Evolutionary conservation across 2,113 vertebrate genomes (phyloP).

Genomic region (Numida meleagris): DNA sequence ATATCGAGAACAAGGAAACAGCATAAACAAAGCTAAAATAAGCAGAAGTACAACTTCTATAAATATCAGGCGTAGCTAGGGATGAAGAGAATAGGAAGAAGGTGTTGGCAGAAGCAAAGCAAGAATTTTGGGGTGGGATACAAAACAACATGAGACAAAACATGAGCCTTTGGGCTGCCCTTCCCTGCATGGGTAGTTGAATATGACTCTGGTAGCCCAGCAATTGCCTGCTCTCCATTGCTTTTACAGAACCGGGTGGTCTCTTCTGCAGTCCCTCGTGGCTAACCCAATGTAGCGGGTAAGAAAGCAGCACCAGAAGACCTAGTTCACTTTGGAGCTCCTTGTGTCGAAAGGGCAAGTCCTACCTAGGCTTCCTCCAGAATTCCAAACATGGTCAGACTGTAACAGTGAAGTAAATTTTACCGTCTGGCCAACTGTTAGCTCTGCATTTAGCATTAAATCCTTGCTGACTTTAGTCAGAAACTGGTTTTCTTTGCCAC

Average conservation of each 20-base stretch:
- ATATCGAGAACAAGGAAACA: background rate
- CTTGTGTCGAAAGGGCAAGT: background rate
- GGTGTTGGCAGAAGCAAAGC: background rate
- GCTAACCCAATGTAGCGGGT: background rate
- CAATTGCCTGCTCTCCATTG: background rate
- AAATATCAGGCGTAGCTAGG: slow-evolving; percentile 30
- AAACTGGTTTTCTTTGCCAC: background rate
- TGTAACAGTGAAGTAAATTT: background rate
- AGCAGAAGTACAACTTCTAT: background rate
- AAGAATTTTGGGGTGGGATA: background rate
- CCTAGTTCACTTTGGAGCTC: background rate
- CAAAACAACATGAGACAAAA: slow-evolving; percentile 13
- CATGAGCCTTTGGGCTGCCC: fast-evolving
- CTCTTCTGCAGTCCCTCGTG: background rate
- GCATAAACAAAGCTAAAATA: background rate
- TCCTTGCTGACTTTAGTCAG: background rate
- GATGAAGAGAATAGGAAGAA: background rate
- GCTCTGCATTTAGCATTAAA: background rate
- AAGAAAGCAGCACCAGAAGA: background rate
- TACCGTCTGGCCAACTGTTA: background rate
- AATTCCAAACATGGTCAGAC: background rate
- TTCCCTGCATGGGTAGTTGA: background rate
- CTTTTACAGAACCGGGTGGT: background rate
- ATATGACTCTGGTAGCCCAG: background rate
- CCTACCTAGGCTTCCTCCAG: background rate